Base-by-base conservation (phyloP, 2,888 invertebrate species). In the Pharmacophagus antenor region DNA sequence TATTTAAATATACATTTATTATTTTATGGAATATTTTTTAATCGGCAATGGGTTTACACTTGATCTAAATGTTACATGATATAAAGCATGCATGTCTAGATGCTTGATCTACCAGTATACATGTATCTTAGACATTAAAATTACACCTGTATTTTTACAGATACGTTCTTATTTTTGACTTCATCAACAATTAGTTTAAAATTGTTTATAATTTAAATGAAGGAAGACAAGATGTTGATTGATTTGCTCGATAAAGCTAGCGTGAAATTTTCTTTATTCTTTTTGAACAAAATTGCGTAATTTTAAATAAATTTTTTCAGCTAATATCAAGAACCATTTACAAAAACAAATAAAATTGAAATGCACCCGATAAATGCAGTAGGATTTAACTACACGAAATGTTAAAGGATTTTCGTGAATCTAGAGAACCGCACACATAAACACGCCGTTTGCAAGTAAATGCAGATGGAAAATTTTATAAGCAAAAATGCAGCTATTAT, bases 391-490 rank as follows among this genome's bases (percentile, higher is more conserved):
- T 72, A 70, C 66, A 70, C 71, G 70, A 75, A 73, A 80, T 77
- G 70, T 70, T 73, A 70, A 71, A 75, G 71, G 70, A 70, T 74
- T 73, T 71, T 66, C 72, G 64, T 67, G 68, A 69, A 70, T 74
- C 70, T 73, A 74, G 70, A 73, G 70, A 62, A 62, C 62, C 60
- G 63, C 65, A 66, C 60, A 59, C 63, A 56, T 51, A 63, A 64
- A 65, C 62, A 69, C 65, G 66, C 61, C 65, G 64, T 63, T 70
- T 42, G 73, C 68, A 70, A 69, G 69, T 72, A 75, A 71, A 77
- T 72, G 71, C 70, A 79, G 77, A 81, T 77, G 74, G 68, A 74
- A 75, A 75, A 73, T 74, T 77, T 77, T 78, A 73, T 72, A 72
- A 75, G 76, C 78, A 80, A 80, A 79, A 78, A 78, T 77, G 70